Percentiles rank a stretch among this genome's conserved stretches.
phyloP scores from a whole-genome alignment of 2,113 vertebrate species.

The Paramisgurnus dabryanus region DNA sequence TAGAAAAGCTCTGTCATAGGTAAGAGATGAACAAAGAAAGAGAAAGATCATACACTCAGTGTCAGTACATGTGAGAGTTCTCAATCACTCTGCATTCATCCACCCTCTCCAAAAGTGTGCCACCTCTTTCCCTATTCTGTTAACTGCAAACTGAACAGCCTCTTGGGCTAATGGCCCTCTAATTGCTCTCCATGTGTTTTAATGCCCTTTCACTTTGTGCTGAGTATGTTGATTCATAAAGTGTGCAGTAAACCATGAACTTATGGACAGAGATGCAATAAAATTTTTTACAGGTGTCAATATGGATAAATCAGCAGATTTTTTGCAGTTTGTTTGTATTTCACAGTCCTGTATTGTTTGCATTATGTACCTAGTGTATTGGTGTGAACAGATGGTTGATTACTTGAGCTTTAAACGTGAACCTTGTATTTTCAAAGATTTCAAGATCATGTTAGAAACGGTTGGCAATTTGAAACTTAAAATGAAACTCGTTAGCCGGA shows the following conservation, averaged over 20 bases:
- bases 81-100: background rate
- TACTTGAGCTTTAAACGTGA: background rate
- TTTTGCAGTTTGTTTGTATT: constrained; percentile 11
- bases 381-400: background rate
- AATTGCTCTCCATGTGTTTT: constrained; percentile 20
- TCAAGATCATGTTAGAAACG: constrained; percentile 64
- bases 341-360: background rate
- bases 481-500: constrained; percentile 64
- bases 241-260: background rate
- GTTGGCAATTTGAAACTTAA: constrained; percentile 55
- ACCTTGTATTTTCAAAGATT: constrained; percentile 27
- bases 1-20: no score
- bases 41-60: no score
- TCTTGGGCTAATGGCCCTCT: background rate
- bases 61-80: no score
- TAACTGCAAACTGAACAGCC: background rate
- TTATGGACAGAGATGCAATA: background rate
- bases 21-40: no score
- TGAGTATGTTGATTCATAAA: background rate
- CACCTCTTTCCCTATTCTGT: background rate
- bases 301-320: background rate
- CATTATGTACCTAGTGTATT: background rate
- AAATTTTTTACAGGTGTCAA: background rate
- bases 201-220: background rate
- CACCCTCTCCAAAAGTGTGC: background rate